Evolutionary conservation across 2,888 invertebrate species (phyloP).

Genomic region (Rosalia funebris): DNA sequence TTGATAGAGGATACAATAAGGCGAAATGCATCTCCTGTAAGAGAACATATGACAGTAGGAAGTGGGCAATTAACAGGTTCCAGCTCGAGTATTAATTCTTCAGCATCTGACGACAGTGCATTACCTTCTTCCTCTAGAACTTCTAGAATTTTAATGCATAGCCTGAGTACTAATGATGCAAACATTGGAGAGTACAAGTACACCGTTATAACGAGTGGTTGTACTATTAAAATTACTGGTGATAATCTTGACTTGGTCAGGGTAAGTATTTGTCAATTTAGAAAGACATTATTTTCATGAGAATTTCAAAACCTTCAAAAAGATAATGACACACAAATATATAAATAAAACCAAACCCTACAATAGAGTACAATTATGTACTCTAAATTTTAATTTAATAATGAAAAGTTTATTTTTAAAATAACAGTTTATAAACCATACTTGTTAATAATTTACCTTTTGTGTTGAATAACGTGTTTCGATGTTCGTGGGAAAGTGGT

Average conservation of each 20-base stretch:
- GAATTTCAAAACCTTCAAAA: too few species aligned
- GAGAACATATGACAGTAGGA: slow-evolving; percentile 66
- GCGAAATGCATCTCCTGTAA: slow-evolving; percentile 92
- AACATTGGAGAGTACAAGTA: slow-evolving; percentile 88
- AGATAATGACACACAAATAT: too few species aligned
- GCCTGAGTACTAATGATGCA: slow-evolving; percentile 85
- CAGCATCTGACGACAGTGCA: slow-evolving; percentile 73
- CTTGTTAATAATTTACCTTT: too few species aligned
- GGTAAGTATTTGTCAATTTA: slow-evolving; percentile 66
- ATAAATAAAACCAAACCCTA: too few species aligned
- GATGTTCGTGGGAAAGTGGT: too few species aligned
- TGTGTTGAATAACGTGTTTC: too few species aligned
- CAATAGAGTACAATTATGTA: too few species aligned
- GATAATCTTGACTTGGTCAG: slow-evolving; percentile 85
- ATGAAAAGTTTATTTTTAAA: too few species aligned
- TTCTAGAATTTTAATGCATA: slow-evolving; percentile 75
- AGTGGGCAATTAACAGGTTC: slow-evolving; percentile 72
- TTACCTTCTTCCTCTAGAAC: slow-evolving; percentile 66
- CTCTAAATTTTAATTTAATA: too few species aligned
- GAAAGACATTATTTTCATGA: too few species aligned
- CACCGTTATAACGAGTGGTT: slow-evolving; percentile 82
- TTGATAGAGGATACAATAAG: slow-evolving; percentile 95
- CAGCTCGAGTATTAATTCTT: slow-evolving; percentile 82
- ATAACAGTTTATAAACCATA: too few species aligned
- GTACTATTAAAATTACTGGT: slow-evolving; percentile 87